Evolutionary conservation across 1,140 invertebrate species (phyloP).

Genomic region (Cheumatopsyche charites): DNA sequence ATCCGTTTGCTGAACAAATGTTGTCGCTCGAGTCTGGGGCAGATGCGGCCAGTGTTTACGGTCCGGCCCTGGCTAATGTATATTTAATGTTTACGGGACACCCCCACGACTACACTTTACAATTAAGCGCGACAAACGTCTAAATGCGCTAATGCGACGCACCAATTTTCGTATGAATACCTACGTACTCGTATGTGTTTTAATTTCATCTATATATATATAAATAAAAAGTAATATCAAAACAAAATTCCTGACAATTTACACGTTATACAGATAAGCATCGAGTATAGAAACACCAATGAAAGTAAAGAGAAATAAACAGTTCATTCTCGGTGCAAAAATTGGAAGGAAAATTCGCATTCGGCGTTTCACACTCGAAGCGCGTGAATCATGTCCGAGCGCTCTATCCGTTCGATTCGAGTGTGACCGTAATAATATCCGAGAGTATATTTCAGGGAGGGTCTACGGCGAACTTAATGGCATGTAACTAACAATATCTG

Average conservation of each 20-base stretch:
- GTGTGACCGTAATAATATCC: conserved; percentile 8
- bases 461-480: conserved; percentile 33
- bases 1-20: conserved; percentile 21
- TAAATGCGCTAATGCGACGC: conserved; percentile 25
- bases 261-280: too few relatives aligned
- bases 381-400: neutral
- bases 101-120: conserved; percentile 23
- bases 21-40: conserved; percentile 5
- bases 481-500: conserved; percentile 38
- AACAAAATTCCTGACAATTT: too few relatives aligned
- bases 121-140: conserved; percentile 28
- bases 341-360: neutral
- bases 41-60: conserved; percentile 34
- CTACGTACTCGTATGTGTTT: too few relatives aligned
- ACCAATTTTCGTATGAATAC: too few relatives aligned
- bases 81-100: conserved; percentile 32
- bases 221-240: too few relatives aligned
- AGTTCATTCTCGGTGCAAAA: too few relatives aligned
- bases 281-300: too few relatives aligned
- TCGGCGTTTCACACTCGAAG: neutral
- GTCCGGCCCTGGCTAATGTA: conserved; percentile 31
- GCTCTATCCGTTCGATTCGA: neutral
- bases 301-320: too few relatives aligned
- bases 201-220: too few relatives aligned
- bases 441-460: neutral